Percentiles rank a stretch among this genome's conserved stretches.
Conservation (phyloP, 2,888 invertebrate species). For the Argyresthia goedartella region DNA sequence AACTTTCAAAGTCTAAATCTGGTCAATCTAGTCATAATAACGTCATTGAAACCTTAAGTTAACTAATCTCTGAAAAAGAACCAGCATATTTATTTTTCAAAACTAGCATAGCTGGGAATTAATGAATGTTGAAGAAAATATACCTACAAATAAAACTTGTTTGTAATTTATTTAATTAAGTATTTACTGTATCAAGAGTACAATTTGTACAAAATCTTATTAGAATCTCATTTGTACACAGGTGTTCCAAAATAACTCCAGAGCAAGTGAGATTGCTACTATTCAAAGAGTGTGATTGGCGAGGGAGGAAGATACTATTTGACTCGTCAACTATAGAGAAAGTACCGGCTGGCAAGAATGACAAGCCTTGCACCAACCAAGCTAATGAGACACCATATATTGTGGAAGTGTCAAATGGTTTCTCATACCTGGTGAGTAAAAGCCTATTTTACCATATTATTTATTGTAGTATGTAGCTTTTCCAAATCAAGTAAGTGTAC, state of each 20-base stretch:
- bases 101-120: too few species aligned
- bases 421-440: constrained; percentile 73
- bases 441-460: neutral
- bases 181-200: too few species aligned
- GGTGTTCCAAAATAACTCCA: constrained; percentile 74
- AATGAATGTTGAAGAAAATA: too few species aligned
- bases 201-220: neutral
- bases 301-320: constrained; percentile 84
- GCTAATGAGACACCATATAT: constrained; percentile 45
- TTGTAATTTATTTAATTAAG: too few species aligned
- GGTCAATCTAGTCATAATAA: too few species aligned
- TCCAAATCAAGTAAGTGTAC: too few species aligned
- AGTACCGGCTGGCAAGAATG: constrained; percentile 59
- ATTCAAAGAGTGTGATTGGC: constrained; percentile 88
- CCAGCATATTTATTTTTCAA: too few species aligned
- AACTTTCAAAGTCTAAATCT: too few species aligned
- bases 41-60: too few species aligned
- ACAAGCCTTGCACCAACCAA: constrained; percentile 35
- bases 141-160: too few species aligned
- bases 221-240: constrained; percentile 21
- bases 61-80: too few species aligned
- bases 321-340: constrained; percentile 82
- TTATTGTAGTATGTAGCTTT: too few species aligned
- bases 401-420: constrained; percentile 75
- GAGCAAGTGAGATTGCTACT: constrained; percentile 85